Conservation (phyloP, 1,140 invertebrate species). For the Plodia interpunctella region DNA sequence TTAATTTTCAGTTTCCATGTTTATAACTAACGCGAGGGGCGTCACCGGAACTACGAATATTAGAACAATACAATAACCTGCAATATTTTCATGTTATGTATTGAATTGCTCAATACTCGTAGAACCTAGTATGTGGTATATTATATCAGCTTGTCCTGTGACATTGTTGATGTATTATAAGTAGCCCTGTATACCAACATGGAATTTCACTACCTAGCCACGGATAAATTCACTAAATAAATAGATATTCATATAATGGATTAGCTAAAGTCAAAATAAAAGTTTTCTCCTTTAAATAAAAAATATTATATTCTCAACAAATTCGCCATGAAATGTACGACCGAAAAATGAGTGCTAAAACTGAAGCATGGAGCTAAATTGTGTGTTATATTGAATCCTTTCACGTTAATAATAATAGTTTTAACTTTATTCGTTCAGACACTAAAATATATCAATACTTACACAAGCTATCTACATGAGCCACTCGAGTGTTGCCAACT, state of each 20-base stretch:
- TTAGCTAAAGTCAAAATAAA: conserved; percentile 58
- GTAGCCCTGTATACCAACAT: no score
- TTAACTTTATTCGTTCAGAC: conserved; percentile 43
- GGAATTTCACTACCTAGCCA: conserved; percentile 7
- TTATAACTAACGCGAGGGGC: no score
- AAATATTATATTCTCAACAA: conserved; percentile 38
- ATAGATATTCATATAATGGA: conserved; percentile 52
- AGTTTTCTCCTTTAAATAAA: conserved; percentile 37
- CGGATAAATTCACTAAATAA: conserved; percentile 50
- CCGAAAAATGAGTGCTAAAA: conserved; percentile 33
- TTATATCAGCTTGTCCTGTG: no score
- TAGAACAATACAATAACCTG: no score
- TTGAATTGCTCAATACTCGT: no score
- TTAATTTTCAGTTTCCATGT: no score
- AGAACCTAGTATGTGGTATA: no score
- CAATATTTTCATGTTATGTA: no score
- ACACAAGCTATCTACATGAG: conserved; percentile 76
- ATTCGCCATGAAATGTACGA: conserved; percentile 20
- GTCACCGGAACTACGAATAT: no score
- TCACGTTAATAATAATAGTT: conserved; percentile 47
- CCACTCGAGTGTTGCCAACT: conserved; percentile 55
- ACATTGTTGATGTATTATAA: no score
- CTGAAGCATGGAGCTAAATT: conserved; percentile 35
- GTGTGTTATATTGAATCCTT: conserved; percentile 32
- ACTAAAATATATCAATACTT: conserved; percentile 73